Conservation (phyloP, 2,113 vertebrate species). For the Trematomus loennbergii region DNA sequence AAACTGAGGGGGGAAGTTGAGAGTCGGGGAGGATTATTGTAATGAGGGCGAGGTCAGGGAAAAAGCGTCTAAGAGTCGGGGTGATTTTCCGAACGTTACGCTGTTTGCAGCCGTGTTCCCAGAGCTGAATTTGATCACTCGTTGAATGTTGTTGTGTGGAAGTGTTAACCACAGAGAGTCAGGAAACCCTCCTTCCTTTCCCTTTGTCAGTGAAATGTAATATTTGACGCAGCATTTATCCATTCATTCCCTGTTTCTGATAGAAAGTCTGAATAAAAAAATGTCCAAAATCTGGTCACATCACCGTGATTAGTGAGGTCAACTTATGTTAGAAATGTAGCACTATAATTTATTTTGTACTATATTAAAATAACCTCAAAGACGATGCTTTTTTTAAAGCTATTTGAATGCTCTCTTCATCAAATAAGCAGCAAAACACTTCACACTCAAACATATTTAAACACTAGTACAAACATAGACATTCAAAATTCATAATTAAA, state of each 20-base stretch:
- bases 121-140: neutral
- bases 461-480: too few species aligned
- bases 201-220: constrained; percentile 9
- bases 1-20: constrained; percentile 55
- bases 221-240: constrained; percentile 12
- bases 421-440: too few species aligned
- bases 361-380: too few species aligned
- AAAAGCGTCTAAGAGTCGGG: neutral
- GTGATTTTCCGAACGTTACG: neutral
- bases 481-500: too few species aligned
- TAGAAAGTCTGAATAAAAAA: neutral
- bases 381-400: too few species aligned
- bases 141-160: neutral
- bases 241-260: constrained; percentile 13
- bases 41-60: constrained; percentile 34
- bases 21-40: constrained; percentile 31
- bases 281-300: too few species aligned
- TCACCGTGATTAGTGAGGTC: too few species aligned
- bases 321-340: too few species aligned
- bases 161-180: constrained; percentile 25
- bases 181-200: constrained; percentile 25
- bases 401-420: too few species aligned
- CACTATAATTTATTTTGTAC: too few species aligned
- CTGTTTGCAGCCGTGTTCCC: neutral
- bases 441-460: too few species aligned